Evolutionary conservation across 2,113 vertebrate species (phyloP).

Genomic region (Plecotus auritus): DNA sequence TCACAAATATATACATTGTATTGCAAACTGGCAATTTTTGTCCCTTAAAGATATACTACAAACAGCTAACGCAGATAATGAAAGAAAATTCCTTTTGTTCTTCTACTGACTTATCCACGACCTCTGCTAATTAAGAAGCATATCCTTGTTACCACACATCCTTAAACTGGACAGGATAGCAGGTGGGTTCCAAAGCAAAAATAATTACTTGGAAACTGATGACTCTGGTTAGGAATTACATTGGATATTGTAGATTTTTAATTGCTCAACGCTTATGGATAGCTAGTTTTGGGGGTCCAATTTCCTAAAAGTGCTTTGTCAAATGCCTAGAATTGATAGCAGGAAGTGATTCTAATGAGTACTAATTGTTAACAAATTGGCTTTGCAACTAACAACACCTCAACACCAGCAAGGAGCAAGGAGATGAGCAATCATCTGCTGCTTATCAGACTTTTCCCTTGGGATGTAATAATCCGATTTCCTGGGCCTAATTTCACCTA

Average conservation of each 20-base stretch:
- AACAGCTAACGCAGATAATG: slow-evolving; percentile 34
- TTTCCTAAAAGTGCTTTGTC: slow-evolving; percentile 76
- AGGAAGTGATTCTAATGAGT: slow-evolving; percentile 89
- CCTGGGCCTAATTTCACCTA: slow-evolving; percentile 89
- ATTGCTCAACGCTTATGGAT: slow-evolving; percentile 64
- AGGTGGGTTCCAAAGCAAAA: slow-evolving; percentile 74
- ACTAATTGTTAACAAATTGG: slow-evolving; percentile 94
- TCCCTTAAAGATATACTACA: neutral
- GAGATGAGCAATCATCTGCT: slow-evolving; percentile 87
- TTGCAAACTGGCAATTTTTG: neutral
- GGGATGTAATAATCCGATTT: slow-evolving; percentile 90
- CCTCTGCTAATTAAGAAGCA: slow-evolving; percentile 71
- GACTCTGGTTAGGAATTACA: slow-evolving; percentile 73
- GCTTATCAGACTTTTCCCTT: slow-evolving; percentile 82
- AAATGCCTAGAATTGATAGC: slow-evolving; percentile 76
- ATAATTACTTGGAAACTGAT: slow-evolving; percentile 78
- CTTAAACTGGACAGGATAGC: slow-evolving; percentile 71
- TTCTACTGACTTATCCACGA: slow-evolving; percentile 45
- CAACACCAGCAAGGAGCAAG: slow-evolving; percentile 76
- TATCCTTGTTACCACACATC: slow-evolving; percentile 65
- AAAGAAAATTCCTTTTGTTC: slow-evolving; percentile 63
- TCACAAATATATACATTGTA: slow-evolving; percentile 35
- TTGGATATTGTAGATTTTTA: slow-evolving; percentile 68
- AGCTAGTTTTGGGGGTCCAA: slow-evolving; percentile 28
- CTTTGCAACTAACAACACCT: slow-evolving; percentile 83